Conservation (phyloP, 1,140 invertebrate genomes). For the Eumaeus atala region DNA sequence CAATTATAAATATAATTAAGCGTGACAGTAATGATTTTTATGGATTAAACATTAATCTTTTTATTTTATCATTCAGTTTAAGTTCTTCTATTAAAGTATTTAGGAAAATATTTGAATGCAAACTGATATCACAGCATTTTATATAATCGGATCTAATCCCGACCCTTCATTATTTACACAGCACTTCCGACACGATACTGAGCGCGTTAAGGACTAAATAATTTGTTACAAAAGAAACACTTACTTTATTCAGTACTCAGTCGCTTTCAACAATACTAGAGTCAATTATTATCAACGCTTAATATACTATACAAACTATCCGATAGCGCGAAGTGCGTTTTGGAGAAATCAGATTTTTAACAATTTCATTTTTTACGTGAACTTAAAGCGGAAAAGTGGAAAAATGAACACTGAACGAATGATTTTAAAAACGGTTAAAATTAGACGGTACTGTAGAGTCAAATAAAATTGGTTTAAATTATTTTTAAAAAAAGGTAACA, state of each 20-base stretch:
- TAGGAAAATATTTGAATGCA: constrained; percentile 32
- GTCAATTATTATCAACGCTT: constrained; percentile 17
- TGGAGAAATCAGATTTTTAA: neutral
- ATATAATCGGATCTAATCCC: constrained; percentile 26
- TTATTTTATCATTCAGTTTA: neutral
- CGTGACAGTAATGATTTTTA: neutral
- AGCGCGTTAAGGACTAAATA: constrained; percentile 13
- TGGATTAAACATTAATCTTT: constrained; percentile 1
- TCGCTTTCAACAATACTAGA: constrained; percentile 33
- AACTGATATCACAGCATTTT: constrained; percentile 72
- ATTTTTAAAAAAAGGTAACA: no score
- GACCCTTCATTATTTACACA: constrained; percentile 51
- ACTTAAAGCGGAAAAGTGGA: no score
- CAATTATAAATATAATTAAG: neutral
- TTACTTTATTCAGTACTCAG: constrained; percentile 35
- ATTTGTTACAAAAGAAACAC: neutral
- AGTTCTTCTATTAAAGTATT: constrained; percentile 2
- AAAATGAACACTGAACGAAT: no score
- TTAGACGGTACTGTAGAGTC: no score
- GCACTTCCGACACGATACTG: constrained; percentile 30
- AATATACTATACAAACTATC: constrained; percentile 12
- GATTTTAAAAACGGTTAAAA: no score
- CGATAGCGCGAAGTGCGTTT: constrained; percentile 1
- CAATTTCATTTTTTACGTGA: no score
- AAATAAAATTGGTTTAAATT: no score